Base-by-base conservation (phyloP, 2,888 invertebrate genomes). In the Teinopalpus imperialis region DNA sequence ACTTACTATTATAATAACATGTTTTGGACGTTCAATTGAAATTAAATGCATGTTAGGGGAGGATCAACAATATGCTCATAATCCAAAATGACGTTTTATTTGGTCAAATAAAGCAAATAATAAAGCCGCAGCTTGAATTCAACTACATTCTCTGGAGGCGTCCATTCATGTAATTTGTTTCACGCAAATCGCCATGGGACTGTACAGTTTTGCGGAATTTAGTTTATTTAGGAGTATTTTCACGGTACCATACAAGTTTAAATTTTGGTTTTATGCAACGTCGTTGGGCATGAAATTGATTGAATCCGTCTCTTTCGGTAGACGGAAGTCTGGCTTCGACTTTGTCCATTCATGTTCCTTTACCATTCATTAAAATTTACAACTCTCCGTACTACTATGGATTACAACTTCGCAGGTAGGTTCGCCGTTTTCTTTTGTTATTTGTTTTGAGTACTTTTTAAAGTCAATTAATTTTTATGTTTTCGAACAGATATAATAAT, bases 251-350 rank as follows among this genome's bases (percentile, higher is more conserved):
- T 72, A 76, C 75, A 67, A 72, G 66, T 75, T 69, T 61, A 64
- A 70, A 69, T 70, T 72, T 60, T 14, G 63, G 76, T 79, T 83
- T 82, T 83, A 85, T 86, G 85, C 86, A 87, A 87, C 73, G 71
- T 75, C 67, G 77, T 69, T 50, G 71, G 63, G 74, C 82, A 77
- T 85, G 68, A 82, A 88, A 88, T 88, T 86, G 83, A 79, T 81
- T 81, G 61, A 59, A 59, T 56, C 49, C 59, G 53, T 51, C 41
- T 60, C 59, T 69, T 74, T 65, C 67, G 64, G 56, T 59, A 66
- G 69, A 72, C 81, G 81, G 82, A 83, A 83, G 81, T 69, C 52
- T 68, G 62, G 56, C 53, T 51, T 55, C 52, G 59, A 57, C 61
- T 66, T 65, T 57, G 56, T 67, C 66, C 74, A 78, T 77, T 77